Evolutionary conservation across 2,888 invertebrate genomes (phyloP).

Genomic region (Bembecia ichneumoniformis): DNA sequence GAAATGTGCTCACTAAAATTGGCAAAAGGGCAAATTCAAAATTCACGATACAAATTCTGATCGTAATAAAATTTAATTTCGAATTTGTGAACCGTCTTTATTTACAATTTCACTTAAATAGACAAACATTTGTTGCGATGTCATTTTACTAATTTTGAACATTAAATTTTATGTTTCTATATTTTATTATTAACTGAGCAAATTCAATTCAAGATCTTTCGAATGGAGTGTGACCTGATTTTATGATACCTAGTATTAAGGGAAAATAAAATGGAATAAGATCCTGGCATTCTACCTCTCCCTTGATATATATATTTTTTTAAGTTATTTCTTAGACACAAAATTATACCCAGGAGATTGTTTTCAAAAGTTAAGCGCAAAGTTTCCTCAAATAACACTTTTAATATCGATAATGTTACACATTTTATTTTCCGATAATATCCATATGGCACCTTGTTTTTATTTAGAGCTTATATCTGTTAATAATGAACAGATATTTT

Average conservation of each 20-base stretch:
- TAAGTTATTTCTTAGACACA: too few relatives aligned
- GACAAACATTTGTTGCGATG: conserved; percentile 6
- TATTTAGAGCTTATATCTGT: too few relatives aligned
- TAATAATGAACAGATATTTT: too few relatives aligned
- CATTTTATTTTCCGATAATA: too few relatives aligned
- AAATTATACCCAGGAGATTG: too few relatives aligned
- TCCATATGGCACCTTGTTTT: too few relatives aligned
- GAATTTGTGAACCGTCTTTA: not conserved
- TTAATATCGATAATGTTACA: too few relatives aligned
- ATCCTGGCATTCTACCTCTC: not conserved
- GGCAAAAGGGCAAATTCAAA: too few relatives aligned
- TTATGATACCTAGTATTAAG: not conserved
- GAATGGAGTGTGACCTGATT: not conserved
- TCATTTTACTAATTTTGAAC: conserved; percentile 5
- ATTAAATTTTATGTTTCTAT: conserved; percentile 6
- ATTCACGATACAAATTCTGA: not conserved
- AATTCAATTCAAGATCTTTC: conserved; percentile 4
- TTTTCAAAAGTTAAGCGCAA: too few relatives aligned
- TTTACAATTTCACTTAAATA: conserved; percentile 5
- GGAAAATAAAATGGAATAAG: not conserved
- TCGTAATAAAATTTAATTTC: not conserved
- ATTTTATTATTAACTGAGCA: conserved; percentile 7
- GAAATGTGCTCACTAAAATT: too few relatives aligned
- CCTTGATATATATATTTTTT: too few relatives aligned
- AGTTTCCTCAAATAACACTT: too few relatives aligned